A percentile compares a stretch with the other conserved stretches of the same genome.
These are phyloP conservation scores for Phasianus colchicus DNA, from an alignment of 2,113 vertebrate species.

Conservation along the genomic window DNA sequence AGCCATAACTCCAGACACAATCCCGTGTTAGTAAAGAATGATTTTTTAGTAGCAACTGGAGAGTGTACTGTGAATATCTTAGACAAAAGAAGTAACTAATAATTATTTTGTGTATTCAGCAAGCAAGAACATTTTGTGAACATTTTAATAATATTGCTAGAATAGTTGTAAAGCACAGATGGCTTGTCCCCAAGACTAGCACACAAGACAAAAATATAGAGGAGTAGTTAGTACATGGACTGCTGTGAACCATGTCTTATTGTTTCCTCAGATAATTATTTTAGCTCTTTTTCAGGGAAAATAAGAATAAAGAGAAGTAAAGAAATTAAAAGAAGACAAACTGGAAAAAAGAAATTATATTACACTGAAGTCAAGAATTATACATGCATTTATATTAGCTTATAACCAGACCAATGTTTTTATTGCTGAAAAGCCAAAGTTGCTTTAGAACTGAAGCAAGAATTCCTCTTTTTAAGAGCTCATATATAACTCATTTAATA, in stretches of 20 bases:
- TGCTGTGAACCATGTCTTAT: neutral
- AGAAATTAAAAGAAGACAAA: neutral
- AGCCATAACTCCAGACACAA: neutral
- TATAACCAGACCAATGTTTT: neutral
- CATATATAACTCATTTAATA: neutral
- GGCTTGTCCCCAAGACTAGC: neutral
- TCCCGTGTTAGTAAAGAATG: neutral
- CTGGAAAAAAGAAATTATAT: neutral
- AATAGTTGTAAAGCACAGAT: slow-evolving; percentile 40
- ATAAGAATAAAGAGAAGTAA: neutral
- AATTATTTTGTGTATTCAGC: neutral
- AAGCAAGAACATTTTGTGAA: neutral
- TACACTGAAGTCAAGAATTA: neutral
- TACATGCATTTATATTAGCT: neutral
- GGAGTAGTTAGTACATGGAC: neutral
- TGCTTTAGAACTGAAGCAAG: neutral
- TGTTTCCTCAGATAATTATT: neutral
- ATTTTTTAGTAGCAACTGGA: neutral
- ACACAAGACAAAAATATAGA: neutral
- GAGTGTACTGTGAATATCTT: neutral
- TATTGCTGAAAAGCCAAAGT: neutral
- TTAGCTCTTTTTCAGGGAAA: neutral
- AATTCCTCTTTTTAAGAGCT: neutral
- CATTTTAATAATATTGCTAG: slow-evolving; percentile 1
- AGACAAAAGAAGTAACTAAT: slow-evolving; percentile 2